A percentile compares a stretch with the other conserved stretches of the same genome.
phyloP scores from a whole-genome alignment of 1,140 invertebrate species.

The Metopolophium dirhodum region DNA sequence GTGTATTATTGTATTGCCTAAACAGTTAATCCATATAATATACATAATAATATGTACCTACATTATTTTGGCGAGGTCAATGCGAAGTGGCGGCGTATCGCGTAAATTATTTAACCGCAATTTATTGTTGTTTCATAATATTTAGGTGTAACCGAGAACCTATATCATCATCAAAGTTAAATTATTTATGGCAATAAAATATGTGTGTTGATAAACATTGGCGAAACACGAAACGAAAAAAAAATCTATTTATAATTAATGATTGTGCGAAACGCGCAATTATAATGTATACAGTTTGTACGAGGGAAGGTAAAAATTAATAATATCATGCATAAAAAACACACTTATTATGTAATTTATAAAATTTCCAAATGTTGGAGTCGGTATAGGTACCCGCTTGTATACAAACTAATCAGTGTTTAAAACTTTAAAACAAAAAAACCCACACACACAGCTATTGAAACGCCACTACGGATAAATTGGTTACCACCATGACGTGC shows the following conservation, averaged over 20 bases:
- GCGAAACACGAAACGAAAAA: background rate
- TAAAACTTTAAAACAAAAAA: background rate
- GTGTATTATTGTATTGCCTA: background rate
- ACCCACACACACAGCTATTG: background rate
- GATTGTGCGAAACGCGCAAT: background rate
- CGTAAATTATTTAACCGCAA: background rate
- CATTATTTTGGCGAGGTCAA: background rate
- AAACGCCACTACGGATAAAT: background rate
- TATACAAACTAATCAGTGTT: background rate
- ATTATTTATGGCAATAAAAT: background rate
- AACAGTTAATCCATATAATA: background rate
- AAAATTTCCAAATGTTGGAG: background rate
- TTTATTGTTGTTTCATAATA: conserved; percentile 5
- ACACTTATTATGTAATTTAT: background rate
- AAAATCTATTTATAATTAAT: background rate
- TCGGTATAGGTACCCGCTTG: background rate
- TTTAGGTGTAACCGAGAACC: background rate
- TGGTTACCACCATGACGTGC: background rate
- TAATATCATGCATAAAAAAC: background rate
- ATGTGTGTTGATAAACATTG: background rate
- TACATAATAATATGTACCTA: background rate
- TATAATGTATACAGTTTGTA: background rate
- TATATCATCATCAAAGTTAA: background rate
- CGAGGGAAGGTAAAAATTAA: background rate
- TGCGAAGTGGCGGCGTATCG: background rate